These are phyloP conservation scores for Pterobdella sp. DNA, from an alignment of 2,888 invertebrate species.

Conservation along the genomic window DNA sequence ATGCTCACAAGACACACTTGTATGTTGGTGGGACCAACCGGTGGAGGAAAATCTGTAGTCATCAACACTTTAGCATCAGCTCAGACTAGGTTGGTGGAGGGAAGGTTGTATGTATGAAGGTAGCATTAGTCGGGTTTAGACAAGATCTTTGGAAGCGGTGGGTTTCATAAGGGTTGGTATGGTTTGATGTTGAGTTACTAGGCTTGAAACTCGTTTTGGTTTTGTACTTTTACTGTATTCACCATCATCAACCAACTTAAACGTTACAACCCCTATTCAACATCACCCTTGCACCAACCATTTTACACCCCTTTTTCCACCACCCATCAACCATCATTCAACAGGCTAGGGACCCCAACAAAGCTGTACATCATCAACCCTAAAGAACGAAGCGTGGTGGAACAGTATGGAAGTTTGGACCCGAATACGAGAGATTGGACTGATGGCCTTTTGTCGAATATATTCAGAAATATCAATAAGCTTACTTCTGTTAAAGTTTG, in stretches of 20 bases:
- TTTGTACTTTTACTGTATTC: neutral
- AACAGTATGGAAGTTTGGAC: slow-evolving; percentile 79
- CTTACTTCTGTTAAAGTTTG: slow-evolving; percentile 50
- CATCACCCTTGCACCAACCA: neutral
- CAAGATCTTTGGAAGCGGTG: neutral
- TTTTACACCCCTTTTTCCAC: neutral
- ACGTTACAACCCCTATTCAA: neutral
- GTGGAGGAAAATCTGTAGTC: slow-evolving; percentile 82
- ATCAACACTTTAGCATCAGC: slow-evolving; percentile 69
- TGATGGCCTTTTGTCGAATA: slow-evolving; percentile 79
- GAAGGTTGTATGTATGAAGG: neutral
- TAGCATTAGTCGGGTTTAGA: neutral
- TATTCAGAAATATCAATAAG: slow-evolving; percentile 82
- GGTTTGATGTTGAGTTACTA: neutral
- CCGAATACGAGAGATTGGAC: slow-evolving; percentile 82
- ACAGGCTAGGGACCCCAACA: slow-evolving; percentile 65
- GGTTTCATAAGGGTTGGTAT: neutral
- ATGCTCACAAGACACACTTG: slow-evolving; percentile 88
- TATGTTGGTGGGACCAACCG: slow-evolving; percentile 86
- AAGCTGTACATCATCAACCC: slow-evolving; percentile 75
- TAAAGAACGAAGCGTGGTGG: slow-evolving; percentile 78
- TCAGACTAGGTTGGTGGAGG: slow-evolving; percentile 57
- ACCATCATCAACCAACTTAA: neutral
- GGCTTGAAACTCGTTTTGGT: neutral
- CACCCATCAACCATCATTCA: neutral